Percentiles rank a stretch among this genome's conserved stretches.
phyloP scores from a whole-genome alignment of 2,797 vertebrate species.

The Myotis findleyi region DNA sequence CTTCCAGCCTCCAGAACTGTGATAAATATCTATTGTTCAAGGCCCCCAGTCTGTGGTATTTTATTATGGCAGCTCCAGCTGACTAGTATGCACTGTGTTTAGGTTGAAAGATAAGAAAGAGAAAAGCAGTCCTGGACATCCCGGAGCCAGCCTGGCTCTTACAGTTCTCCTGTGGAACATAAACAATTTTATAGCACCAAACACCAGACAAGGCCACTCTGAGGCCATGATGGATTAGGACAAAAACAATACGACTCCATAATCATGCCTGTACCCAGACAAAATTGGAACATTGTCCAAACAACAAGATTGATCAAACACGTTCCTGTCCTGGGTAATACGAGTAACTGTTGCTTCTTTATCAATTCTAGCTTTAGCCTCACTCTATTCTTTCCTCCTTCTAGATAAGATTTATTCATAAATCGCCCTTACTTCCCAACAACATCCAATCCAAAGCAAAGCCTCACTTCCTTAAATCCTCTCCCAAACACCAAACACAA shows the following conservation, averaged over 20 bases:
- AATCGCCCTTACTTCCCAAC: not conserved
- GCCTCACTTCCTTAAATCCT: not conserved
- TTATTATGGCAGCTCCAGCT: not conserved
- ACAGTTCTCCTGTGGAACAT: not conserved
- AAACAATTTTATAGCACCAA: not conserved
- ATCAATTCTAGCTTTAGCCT: not conserved
- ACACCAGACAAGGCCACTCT: not conserved
- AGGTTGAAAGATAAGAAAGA: not conserved
- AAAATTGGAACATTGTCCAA: not conserved
- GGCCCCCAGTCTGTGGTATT: not conserved
- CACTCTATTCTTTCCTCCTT: not conserved
- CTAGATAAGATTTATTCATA: not conserved
- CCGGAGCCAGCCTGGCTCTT: too few relatives aligned
- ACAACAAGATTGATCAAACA: not conserved
- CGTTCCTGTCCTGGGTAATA: not conserved
- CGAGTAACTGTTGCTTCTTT: not conserved
- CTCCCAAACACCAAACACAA: not conserved
- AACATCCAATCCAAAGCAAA: not conserved
- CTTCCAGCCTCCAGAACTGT: not conserved
- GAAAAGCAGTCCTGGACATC: not conserved
- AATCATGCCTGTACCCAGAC: not conserved
- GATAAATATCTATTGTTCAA: not conserved
- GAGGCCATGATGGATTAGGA: not conserved
- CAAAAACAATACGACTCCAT: not conserved
- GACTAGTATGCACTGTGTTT: not conserved